Evolutionary conservation across 2,113 vertebrate species (phyloP), one percentile per base, ranked within the genome.

Genomic region (Ciconia stormi): DNA sequence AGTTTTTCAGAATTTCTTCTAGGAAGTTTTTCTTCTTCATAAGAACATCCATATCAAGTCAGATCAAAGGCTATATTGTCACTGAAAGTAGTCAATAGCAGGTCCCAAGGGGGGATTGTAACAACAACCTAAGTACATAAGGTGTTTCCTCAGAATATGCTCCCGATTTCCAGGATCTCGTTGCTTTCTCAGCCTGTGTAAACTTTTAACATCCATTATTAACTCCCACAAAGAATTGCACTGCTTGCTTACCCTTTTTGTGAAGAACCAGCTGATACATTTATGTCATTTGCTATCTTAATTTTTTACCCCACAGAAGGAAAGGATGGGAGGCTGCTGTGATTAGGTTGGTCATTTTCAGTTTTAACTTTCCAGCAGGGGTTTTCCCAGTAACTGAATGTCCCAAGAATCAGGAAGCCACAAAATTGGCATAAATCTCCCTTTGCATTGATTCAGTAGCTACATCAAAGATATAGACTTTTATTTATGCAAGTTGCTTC

Each of bases 401-500:
- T 69, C 40, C 17, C 58, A 86, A 80, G 53, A 85, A 76, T 27
- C 17, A 56, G 27, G 58, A 92, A 82, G 26, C 46, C 14, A 5
- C 22, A 78, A 78, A 88, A 81, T 11, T 66, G 72, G 4, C 1
- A 1, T 82, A 85, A 76, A 69, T 2, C 3, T 88, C 50, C 38
- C 42, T 94, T 73, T 86, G 27, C 36, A 19, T 25, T 63, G 58
- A 83, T 90, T 81, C 59, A 42, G 66, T 63, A 86, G 62, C 65
- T 82, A 34, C 27, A 42, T 66, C 32, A 80, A 82, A 93, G 36
- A 58, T 36, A 18, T 2, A 72, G 84, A 56, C 25, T 13, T 70
- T 92, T 82, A 65, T 89, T 90, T 95, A 80, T 42, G 21, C 86
- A 96, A 94, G n/a, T 80, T 77, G 40, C 42, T 95, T 84, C 69